Percentiles rank a stretch among this genome's conserved stretches.
phyloP scores from a whole-genome alignment of 2,113 vertebrate species.

The Stegastes partitus region DNA sequence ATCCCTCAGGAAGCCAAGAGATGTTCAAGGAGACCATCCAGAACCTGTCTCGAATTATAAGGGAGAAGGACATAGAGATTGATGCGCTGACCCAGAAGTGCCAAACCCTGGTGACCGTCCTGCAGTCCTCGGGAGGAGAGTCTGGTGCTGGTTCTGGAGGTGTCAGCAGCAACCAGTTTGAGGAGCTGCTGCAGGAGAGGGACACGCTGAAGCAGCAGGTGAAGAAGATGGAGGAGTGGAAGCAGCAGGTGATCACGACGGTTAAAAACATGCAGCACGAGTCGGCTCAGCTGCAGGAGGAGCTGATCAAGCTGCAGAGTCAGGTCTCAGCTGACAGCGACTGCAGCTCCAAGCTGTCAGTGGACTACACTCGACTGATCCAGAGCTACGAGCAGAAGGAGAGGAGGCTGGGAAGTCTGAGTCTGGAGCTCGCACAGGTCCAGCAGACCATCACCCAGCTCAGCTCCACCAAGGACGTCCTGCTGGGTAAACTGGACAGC shows the following conservation, averaged over 20 bases:
- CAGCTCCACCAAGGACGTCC: conserved; percentile 90
- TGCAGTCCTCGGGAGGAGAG: conserved; percentile 86
- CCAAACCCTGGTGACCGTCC: conserved; percentile 92
- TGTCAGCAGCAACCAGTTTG: conserved; percentile 97
- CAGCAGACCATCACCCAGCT: conserved; percentile 94
- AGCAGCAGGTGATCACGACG: conserved; percentile 97
- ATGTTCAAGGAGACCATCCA: conserved; percentile 98
- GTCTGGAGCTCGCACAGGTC: conserved; percentile 92
- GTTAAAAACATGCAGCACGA: conserved; percentile 99
- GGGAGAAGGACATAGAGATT: conserved; percentile 98
- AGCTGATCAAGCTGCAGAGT: conserved; percentile 91
- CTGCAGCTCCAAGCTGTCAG: conserved; percentile 90
- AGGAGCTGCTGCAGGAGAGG: conserved; percentile 94
- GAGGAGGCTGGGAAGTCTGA: conserved; percentile 88
- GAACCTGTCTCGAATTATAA: conserved; percentile 96
- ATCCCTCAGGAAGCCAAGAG: conserved; percentile 91
- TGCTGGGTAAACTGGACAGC: conserved; percentile 91
- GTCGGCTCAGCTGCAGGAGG: conserved; percentile 95
- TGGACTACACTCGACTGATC: conserved; percentile 94
- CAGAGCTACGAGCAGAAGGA: conserved; percentile 96
- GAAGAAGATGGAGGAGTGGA: conserved; percentile 99
- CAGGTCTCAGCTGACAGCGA: conserved; percentile 91
- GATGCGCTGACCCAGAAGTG: conserved; percentile 97
- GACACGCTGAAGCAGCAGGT: conserved; percentile 96
- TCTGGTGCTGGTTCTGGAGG: conserved; percentile 76